Base-by-base conservation (phyloP, 2,113 vertebrate genomes). In the Ailuropoda melanoleuca region DNA sequence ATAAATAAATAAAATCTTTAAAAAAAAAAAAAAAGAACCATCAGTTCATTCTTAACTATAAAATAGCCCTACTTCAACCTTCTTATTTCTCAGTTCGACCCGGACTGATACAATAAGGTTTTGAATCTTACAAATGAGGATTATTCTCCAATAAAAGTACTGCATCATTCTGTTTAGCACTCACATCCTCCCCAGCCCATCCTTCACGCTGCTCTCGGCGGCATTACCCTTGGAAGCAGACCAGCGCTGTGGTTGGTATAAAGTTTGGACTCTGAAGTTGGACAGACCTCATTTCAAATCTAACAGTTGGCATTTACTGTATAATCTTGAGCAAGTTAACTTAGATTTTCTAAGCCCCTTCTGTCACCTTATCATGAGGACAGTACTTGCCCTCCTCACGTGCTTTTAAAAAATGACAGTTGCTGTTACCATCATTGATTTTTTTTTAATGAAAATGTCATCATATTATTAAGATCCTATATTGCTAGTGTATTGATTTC, bases 391-490 rank as follows among this genome's bases (percentile, higher is more conserved):
- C 43, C 5, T 55, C 10, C 24, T 78, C 37, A 83, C 2, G 8
- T 50, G 11, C 43, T 84, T 87, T 90, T 26, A 39, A 37, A 91
- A 93, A 55, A 58, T 68, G 4, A 4, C 8, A 8, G n/a, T 37
- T 77, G 26, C 83, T 50, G 53, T 53, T 56, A 60, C 37, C 56
- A 31, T 84, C 84, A 77, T 10, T 55, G 56, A 53, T 23, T 60
- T 88, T 60, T 88, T 96, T 70, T 37, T 85, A 89, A 82, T 77
- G 53, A 93, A 80, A 93, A 80, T 91, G 4, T 72, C 58, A 77
- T 97, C 12, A 29, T 55, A 50, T 72, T 53, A 75, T 84, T 90
- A 95, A 64, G 55, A 81, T 87, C 48, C 50, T 29, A 50, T 83
- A 75, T 10, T 82, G 55, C 50, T 18, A 87, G 60, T 4, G 1